phyloP scores from a whole-genome alignment of 2,888 invertebrate species.

The Chirona hameri region DNA sequence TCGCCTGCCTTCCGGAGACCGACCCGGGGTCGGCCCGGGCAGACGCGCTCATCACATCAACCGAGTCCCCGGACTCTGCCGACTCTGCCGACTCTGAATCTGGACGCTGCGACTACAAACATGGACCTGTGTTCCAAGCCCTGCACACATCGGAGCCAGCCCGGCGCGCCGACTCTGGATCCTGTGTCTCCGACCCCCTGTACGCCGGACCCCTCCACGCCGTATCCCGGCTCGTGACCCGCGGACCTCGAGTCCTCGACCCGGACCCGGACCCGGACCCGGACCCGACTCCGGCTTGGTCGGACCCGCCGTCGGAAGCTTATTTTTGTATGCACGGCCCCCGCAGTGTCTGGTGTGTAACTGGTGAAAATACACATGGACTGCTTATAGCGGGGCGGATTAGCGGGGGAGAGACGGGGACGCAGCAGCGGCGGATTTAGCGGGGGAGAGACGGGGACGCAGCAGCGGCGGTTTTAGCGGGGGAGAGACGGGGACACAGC shows the following conservation, averaged over 20 bases:
- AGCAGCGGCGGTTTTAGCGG: too few species aligned
- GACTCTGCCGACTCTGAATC: too few species aligned
- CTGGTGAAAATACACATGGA: slow-evolving; percentile 9
- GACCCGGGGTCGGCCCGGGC: neutral
- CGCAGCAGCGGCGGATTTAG: too few species aligned
- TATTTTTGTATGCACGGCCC: slow-evolving; percentile 27
- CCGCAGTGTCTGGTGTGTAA: neutral
- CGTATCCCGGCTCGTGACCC: neutral
- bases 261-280: too few species aligned
- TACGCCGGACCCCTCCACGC: neutral
- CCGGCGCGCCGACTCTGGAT: neutral
- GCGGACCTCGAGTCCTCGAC: neutral
- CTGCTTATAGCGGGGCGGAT: neutral
- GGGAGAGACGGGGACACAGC: too few species aligned
- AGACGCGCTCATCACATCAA: too few species aligned
- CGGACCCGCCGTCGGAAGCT: neutral
- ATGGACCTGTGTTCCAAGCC: neutral
- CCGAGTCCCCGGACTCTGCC: too few species aligned
- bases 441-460: too few species aligned
- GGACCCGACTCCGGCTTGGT: neutral
- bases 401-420: too few species aligned
- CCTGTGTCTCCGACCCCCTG: neutral
- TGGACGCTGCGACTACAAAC: neutral
- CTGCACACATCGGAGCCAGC: neutral
- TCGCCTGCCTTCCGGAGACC: neutral